Evolutionary conservation across 2,113 vertebrate species (phyloP), one percentile per base, ranked within the genome.

Genomic region (Hipposideros armiger): DNA sequence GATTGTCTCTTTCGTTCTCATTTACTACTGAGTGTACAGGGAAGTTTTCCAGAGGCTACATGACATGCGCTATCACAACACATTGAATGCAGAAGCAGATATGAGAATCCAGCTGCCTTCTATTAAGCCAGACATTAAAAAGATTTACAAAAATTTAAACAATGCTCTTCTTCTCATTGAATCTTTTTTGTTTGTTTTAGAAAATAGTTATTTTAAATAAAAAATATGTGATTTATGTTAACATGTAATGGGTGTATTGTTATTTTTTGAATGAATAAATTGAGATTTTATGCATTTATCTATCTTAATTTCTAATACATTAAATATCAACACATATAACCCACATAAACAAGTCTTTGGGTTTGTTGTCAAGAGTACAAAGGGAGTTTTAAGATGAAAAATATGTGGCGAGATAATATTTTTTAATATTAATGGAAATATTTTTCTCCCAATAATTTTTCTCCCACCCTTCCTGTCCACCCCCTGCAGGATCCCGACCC

Each of bases 261-360:
- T 74, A 73, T 66, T 89, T 84, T 84, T 90, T 28, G 66, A 77
- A 80, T 81, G 11, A 90, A 58, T 76, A 47, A 93, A 24, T n/a
- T 47, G 52, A 73, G 66, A 80, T 62, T 50, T n/a, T 47, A 85
- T 77, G 36, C 9, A 81, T 72, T 77, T 90, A 64, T 74, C n/a
- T 11, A 93, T 78, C 87, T 94, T 86, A 89, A 85, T 69, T 93
- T 86, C 50, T 64, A 76, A 76, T 76, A 56, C 4, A 50, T 32
- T 67, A 83, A 66, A 30, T 5, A 94, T 74, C 45, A 60, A 45
- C 60, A 80, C 58, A 81, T 50, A 62, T 52, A 90, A 47, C 56
- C 26, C 66, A 86, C 22, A 88, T 58, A 91, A 78, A 78, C 22
- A 62, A 90, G 22, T 42, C 11, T 78, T 40, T 40, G 22, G 7